Conservation (phyloP, 1,140 invertebrate genomes). For the Polyergus mexicanus region DNA sequence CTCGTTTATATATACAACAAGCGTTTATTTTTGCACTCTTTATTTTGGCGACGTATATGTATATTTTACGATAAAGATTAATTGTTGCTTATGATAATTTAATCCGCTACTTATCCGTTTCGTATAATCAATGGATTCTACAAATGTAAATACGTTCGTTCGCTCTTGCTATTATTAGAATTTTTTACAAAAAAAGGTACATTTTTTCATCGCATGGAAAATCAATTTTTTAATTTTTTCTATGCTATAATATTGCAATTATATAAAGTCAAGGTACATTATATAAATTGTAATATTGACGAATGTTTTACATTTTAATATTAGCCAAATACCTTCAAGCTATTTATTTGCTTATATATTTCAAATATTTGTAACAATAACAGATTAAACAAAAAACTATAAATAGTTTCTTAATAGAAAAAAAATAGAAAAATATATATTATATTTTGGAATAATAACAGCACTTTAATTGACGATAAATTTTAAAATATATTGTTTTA, state of each 20-base stretch:
- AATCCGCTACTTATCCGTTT: not conserved
- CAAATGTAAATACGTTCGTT: conserved; percentile 9
- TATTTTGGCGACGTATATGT: conserved; percentile 5
- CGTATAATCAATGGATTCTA: not conserved
- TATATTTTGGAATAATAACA: conserved; percentile 11
- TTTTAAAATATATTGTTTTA: not conserved
- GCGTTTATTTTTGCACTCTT: conserved; percentile 24
- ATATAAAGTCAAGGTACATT: not conserved
- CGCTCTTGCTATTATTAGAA: not conserved
- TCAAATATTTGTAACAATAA: not conserved
- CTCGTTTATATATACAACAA: conserved; percentile 15
- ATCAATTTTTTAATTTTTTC: not conserved
- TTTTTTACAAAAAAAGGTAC: not conserved
- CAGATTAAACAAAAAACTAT: not conserved
- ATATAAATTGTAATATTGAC: not conserved
- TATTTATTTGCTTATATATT: conserved; percentile 12
- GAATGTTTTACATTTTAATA: not conserved
- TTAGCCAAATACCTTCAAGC: not conserved
- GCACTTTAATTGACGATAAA: not conserved
- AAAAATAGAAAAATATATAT: no score
- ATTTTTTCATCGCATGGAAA: no score
- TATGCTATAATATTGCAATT: not conserved
- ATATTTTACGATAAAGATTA: not conserved
- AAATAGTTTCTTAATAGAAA: not conserved
- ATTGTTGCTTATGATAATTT: conserved; percentile 31